Evolutionary conservation across 2,888 invertebrate genomes (phyloP), one percentile per base, ranked within the genome.

Genomic region (Dicycla oo): DNA sequence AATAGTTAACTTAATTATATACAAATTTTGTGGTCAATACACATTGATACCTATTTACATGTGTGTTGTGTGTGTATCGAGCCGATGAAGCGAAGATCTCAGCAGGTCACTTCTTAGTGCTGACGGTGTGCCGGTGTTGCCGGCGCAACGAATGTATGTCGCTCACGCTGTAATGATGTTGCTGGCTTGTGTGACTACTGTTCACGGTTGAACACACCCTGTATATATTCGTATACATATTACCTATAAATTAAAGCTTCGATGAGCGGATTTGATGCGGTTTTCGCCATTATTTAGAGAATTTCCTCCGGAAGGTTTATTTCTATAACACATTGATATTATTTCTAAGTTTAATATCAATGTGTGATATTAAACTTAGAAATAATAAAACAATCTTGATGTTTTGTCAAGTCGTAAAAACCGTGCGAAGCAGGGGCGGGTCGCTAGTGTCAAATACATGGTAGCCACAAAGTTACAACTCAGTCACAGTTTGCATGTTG

Each of bases 401-500:
- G 10, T 34, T n/a, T n/a, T 38, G 5, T 23, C 34, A 34, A 34
- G 34, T 34, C 5, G 2, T 58, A 23, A 23, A 38, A 58, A 18
- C 23, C 23, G 5, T 18, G 18, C 15, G 15, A 58, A 10, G 5
- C 15, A 23, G 38, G 10, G 10, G 10, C n/a, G 38, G 10, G 5
- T 23, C 15, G n/a, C 23, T 38, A 23, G 10, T 58, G 38, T 58
- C 38, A 38, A 58, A 23, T 58, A 58, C 18, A 38, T 60, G 15
- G 8, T 18, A 40, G 40, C 20, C 40, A 26, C 34, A 34, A 58
- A 57, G 40, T 78, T 53, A 65, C 43, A 75, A 62, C 77, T 78
- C 70, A 40, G 69, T 81, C 57, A 63, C 10, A n/a, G 64, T 70
- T 65, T 76, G 77, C 78, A 76, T 77, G 78, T 81, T 64, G 40